phyloP scores from a whole-genome alignment of 2,113 vertebrate genomes.

The Talpa occidentalis region DNA sequence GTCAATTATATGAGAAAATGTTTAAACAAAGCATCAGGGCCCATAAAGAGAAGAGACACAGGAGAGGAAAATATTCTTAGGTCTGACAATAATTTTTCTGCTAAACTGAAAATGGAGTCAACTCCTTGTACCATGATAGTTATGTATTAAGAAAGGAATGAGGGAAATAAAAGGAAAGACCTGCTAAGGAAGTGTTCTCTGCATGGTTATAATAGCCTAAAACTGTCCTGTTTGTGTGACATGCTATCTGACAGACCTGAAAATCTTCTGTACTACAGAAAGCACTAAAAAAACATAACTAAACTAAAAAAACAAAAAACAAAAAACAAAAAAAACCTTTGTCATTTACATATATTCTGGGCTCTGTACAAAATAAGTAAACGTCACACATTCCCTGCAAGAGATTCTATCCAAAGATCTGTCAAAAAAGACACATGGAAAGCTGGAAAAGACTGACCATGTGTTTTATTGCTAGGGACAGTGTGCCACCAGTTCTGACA shows the following conservation, averaged over 20 bases:
- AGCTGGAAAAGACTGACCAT: not conserved
- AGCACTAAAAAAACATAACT: not conserved
- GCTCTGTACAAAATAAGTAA: not conserved
- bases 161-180: not conserved
- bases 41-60: not conserved
- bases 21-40: not conserved
- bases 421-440: not conserved
- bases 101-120: not conserved
- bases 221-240: not conserved
- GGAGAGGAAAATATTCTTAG: not conserved
- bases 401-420: conserved; percentile 7
- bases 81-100: not conserved
- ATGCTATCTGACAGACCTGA: not conserved
- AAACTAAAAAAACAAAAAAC: not conserved
- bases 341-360: not conserved
- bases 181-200: not conserved
- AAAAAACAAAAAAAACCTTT: not conserved
- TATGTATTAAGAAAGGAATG: not conserved
- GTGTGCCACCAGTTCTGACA: not conserved
- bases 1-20: not conserved
- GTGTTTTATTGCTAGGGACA: not conserved
- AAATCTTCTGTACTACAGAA: not conserved
- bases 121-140: not conserved
- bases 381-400: not conserved
- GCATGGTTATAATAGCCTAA: not conserved